Conservation (phyloP, 1,140 invertebrate species). For the Lasioglossum albipes region DNA sequence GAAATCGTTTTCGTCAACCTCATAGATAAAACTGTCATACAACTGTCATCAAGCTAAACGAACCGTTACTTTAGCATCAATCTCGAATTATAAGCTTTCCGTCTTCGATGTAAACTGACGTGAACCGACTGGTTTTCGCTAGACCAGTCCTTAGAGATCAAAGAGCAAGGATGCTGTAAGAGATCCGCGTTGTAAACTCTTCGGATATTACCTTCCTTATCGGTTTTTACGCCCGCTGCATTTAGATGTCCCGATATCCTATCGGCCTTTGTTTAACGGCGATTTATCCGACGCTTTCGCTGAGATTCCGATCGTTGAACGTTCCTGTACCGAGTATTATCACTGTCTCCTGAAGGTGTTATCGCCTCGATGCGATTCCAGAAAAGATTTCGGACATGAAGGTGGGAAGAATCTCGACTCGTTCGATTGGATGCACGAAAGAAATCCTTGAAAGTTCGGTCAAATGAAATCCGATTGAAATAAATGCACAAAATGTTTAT, state of each 20-base stretch:
- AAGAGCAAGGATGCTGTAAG: not conserved
- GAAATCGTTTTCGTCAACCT: not conserved
- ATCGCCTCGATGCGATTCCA: too few relatives aligned
- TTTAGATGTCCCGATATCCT: not conserved
- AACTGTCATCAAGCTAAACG: not conserved
- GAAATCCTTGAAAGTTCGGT: too few relatives aligned
- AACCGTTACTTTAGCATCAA: too few relatives aligned
- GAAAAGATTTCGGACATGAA: too few relatives aligned
- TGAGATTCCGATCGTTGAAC: not conserved
- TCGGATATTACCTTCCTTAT: not conserved
- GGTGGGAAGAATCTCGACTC: too few relatives aligned
- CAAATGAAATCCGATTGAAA: too few relatives aligned
- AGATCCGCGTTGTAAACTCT: not conserved
- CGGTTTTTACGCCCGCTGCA: not conserved
- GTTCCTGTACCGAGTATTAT: not conserved
- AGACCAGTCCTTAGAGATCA: too few relatives aligned
- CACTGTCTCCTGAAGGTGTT: too few relatives aligned
- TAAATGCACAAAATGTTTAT: too few relatives aligned
- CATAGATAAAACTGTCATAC: not conserved
- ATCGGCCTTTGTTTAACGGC: constrained; percentile 6
- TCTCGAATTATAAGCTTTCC: not conserved
- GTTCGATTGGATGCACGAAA: too few relatives aligned
- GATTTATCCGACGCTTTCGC: not conserved
- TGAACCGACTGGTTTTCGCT: not conserved
- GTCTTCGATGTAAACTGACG: not conserved